Conservation (phyloP, 2,888 invertebrate species). For the Volucella zonaria region DNA sequence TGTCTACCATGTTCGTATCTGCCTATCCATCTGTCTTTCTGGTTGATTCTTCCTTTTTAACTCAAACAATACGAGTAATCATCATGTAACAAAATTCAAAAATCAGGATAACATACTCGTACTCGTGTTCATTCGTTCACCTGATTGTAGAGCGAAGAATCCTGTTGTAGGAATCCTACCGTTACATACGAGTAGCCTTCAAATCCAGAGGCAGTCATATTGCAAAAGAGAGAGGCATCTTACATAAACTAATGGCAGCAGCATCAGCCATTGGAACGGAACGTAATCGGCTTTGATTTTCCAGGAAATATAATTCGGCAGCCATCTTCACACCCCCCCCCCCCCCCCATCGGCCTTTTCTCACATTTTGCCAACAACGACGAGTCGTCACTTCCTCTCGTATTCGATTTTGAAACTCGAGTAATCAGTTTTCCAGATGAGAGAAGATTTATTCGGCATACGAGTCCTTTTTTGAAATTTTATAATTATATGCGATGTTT, state of each 20-base stretch:
- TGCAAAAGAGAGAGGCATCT: constrained; percentile 14
- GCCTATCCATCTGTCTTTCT: no score
- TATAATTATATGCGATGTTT: constrained; percentile 54
- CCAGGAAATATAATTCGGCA: constrained; percentile 39
- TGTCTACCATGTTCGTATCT: no score
- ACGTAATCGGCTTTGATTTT: constrained; percentile 63
- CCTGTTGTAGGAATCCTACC: no score
- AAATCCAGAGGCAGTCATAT: background rate
- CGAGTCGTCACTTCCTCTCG: background rate
- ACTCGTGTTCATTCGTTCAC: constrained; percentile 6
- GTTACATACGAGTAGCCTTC: no score
- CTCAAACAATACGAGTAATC: background rate
- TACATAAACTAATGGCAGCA: constrained; percentile 33
- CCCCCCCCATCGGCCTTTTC: constrained; percentile 16
- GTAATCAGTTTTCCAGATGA: constrained; percentile 63
- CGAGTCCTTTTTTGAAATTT: constrained; percentile 17
- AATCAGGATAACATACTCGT: constrained; percentile 22
- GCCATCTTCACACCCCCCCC: background rate
- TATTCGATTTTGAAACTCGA: constrained; percentile 26
- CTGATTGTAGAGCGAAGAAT: background rate
- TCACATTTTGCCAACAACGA: constrained; percentile 39
- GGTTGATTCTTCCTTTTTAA: constrained; percentile 6
- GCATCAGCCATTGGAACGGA: constrained; percentile 43
- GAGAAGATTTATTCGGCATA: constrained; percentile 26
- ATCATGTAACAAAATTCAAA: constrained; percentile 24